These are phyloP conservation scores for Steinernema hermaphroditum DNA, from an alignment of 2,888 invertebrate species.

Conservation along the genomic window DNA sequence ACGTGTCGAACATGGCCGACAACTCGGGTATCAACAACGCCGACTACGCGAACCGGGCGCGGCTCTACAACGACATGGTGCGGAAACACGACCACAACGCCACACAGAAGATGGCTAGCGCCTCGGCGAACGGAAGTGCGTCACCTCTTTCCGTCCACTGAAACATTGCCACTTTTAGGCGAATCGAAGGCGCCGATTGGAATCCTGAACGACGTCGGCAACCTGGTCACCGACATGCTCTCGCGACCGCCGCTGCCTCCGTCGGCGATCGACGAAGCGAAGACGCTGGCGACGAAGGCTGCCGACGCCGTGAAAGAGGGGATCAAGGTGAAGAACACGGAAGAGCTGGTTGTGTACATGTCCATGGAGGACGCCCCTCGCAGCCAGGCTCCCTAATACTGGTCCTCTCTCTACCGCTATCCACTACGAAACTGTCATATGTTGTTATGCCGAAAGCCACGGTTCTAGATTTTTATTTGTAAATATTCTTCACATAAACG, in stretches of 20 bases:
- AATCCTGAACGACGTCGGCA: conserved; percentile 67
- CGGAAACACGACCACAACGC: conserved; percentile 9
- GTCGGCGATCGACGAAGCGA: not conserved
- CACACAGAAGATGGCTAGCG: not conserved
- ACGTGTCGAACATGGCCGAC: not conserved
- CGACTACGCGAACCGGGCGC: not conserved
- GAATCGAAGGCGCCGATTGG: too few relatives aligned
- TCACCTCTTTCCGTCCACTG: too few relatives aligned
- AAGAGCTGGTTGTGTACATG: conserved; percentile 4
- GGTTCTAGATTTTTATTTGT: conserved; percentile 3
- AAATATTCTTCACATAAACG: not conserved
- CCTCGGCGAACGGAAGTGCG: too few relatives aligned
- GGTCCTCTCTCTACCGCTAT: not conserved
- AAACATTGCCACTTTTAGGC: too few relatives aligned
- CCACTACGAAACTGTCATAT: too few relatives aligned
- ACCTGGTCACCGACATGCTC: conserved; percentile 71
- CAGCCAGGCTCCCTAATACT: not conserved
- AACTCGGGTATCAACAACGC: conserved; percentile 15
- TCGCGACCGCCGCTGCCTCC: not conserved
- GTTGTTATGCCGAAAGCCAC: not conserved
- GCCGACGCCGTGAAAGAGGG: not conserved
- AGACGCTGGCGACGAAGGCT: not conserved
- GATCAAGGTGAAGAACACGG: conserved; percentile 3
- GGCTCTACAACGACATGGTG: not conserved
- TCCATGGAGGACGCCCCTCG: not conserved